Evolutionary conservation across 2,113 vertebrate species (phyloP).

Genomic region (Gymnobelideus leadbeateri): DNA sequence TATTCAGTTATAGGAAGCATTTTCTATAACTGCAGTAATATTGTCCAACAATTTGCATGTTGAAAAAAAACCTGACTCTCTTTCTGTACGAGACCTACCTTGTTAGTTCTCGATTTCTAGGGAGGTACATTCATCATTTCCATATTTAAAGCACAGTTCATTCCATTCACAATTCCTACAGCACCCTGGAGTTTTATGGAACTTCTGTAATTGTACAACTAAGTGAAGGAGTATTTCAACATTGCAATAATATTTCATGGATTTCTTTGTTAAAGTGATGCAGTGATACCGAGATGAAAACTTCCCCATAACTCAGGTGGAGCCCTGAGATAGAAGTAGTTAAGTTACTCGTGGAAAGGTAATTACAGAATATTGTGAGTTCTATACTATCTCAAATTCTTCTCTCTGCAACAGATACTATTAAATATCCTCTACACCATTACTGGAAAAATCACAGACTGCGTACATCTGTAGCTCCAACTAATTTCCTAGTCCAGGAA

Average conservation of each 20-base stretch:
- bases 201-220: slow-evolving; percentile 5
- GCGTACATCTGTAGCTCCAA: slow-evolving; percentile 74
- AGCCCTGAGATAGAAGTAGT: neutral
- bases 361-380: slow-evolving; percentile 41
- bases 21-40: neutral
- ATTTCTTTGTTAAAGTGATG: slow-evolving; percentile 10
- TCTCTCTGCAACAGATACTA: slow-evolving; percentile 53
- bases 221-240: neutral
- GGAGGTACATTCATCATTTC: neutral
- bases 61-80: neutral
- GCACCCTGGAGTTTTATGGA: neutral
- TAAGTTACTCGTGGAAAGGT: slow-evolving; percentile 48
- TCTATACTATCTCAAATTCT: slow-evolving; percentile 46
- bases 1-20: neutral
- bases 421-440: slow-evolving; percentile 66
- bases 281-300: slow-evolving; percentile 2
- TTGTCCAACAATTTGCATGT: neutral
- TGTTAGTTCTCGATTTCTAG: neutral
- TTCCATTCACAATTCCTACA: neutral
- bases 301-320: slow-evolving; percentile 12
- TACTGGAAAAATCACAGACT: slow-evolving; percentile 65
- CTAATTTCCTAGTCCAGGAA: slow-evolving; percentile 81
- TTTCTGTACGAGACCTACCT: neutral
- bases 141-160: neutral
- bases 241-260: neutral